A percentile compares a stretch with the other conserved stretches of the same genome.
Evolutionary conservation across 2,888 invertebrate genomes (phyloP).

Genomic region (Celastrina argiolus): DNA sequence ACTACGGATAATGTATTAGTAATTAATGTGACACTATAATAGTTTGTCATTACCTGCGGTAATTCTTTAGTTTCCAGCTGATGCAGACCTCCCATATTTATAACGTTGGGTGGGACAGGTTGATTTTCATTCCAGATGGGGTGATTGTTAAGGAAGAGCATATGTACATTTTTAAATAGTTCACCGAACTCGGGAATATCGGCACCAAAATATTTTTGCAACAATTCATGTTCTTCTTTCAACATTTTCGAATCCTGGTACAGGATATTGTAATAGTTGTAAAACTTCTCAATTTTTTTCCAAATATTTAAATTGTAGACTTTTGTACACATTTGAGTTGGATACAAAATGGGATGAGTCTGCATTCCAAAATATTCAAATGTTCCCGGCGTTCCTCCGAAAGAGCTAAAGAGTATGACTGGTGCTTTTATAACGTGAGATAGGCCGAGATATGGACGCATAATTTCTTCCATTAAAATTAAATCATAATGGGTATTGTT

Average conservation of each 20-base stretch:
- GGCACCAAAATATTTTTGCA: not conserved
- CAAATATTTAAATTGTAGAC: conserved; percentile 7
- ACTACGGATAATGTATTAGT: no score
- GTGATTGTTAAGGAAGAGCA: conserved; percentile 18
- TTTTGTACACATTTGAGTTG: not conserved
- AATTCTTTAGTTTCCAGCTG: conserved; percentile 10
- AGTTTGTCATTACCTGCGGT: conserved; percentile 3
- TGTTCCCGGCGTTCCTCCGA: not conserved
- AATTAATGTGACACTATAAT: no score
- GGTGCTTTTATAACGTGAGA: conserved; percentile 14
- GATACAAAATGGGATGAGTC: conserved; percentile 17
- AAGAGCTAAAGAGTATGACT: conserved; percentile 15
- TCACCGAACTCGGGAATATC: conserved; percentile 14
- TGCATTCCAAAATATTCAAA: conserved; percentile 10
- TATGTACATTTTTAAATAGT: conserved; percentile 19
- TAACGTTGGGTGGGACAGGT: conserved; percentile 23
- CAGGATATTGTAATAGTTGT: not conserved
- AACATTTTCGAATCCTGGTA: not conserved
- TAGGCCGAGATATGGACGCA: conserved; percentile 1
- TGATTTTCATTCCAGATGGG: conserved; percentile 9
- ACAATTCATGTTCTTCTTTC: conserved; percentile 5
- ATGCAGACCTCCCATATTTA: conserved; percentile 16
- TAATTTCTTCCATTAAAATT: conserved; percentile 13
- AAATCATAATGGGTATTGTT: conserved; percentile 10
- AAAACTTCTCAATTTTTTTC: conserved; percentile 3